A percentile compares a stretch with the other conserved stretches of the same genome.
Conservation (phyloP, 2,797 vertebrate species). For the Clangula hyemalis region DNA sequence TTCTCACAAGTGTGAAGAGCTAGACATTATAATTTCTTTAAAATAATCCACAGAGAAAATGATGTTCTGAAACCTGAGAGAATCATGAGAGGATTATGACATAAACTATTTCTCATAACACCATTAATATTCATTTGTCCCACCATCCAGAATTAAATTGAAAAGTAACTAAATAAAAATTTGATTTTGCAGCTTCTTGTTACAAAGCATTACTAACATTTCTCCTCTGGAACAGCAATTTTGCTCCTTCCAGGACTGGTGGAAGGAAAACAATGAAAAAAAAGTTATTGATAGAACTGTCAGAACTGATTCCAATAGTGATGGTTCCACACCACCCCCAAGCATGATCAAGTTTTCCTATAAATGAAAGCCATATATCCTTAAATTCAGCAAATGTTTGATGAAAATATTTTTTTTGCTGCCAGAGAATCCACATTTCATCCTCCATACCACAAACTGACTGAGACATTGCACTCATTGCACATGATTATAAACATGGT, state of each 20-base stretch:
- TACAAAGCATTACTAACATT: not conserved
- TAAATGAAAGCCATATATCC: not conserved
- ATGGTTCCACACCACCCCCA: not conserved
- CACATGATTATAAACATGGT: fast-evolving
- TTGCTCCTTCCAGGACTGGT: not conserved
- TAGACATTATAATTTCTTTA: not conserved
- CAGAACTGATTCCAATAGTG: not conserved
- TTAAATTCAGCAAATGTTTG: not conserved
- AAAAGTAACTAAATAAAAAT: not conserved
- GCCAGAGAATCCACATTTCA: not conserved
- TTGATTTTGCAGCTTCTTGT: not conserved
- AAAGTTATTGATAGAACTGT: not conserved
- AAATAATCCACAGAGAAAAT: not conserved
- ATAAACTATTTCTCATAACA: not conserved
- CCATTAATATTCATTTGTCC: not conserved
- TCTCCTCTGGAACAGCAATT: not conserved
- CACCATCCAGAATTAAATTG: not conserved
- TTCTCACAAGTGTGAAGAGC: not conserved
- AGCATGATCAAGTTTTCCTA: not conserved
- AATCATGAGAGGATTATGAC: not conserved
- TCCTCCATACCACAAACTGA: not conserved
- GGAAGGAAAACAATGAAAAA: not conserved
- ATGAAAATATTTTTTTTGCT: not conserved
- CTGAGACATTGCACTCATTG: not conserved
- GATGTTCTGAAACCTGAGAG: not conserved